phyloP scores from a whole-genome alignment of 2,888 invertebrate genomes.

The Anthrax anthrax region DNA sequence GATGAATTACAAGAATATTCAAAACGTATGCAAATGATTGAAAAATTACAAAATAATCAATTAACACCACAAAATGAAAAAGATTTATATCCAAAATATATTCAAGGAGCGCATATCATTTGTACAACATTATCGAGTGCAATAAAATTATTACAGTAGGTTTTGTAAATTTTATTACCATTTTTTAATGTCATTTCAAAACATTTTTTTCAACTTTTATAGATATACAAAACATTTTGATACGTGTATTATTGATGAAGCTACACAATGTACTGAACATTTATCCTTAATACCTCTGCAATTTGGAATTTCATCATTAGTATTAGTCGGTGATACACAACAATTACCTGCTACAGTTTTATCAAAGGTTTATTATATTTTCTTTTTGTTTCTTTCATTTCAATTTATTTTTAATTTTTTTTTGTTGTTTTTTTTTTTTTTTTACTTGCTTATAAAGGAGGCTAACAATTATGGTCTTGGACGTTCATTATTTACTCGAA shows the following conservation, averaged over 20 bases:
- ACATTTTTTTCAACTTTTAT: slow-evolving; percentile 9
- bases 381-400: neutral
- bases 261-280: slow-evolving; percentile 73
- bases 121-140: slow-evolving; percentile 55
- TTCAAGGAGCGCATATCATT: slow-evolving; percentile 50
- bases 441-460: slow-evolving; percentile 36
- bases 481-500: slow-evolving; percentile 63
- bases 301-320: slow-evolving; percentile 56
- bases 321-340: slow-evolving; percentile 76
- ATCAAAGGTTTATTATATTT: slow-evolving; percentile 43
- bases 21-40: neutral
- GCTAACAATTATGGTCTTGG: slow-evolving; percentile 55
- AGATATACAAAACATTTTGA: slow-evolving; percentile 31
- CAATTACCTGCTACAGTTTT: slow-evolving; percentile 71
- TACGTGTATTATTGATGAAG: slow-evolving; percentile 73
- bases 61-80: slow-evolving; percentile 20
- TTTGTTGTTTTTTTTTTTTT: neutral
- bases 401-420: neutral
- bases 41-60: slow-evolving; percentile 15
- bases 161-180: neutral
- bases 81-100: slow-evolving; percentile 24
- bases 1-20: slow-evolving; percentile 6
- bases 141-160: slow-evolving; percentile 25
- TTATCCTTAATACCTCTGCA: slow-evolving; percentile 67
- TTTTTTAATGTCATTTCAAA: neutral